Conservation (phyloP, 2,888 invertebrate genomes). For the Andrena camellia region DNA sequence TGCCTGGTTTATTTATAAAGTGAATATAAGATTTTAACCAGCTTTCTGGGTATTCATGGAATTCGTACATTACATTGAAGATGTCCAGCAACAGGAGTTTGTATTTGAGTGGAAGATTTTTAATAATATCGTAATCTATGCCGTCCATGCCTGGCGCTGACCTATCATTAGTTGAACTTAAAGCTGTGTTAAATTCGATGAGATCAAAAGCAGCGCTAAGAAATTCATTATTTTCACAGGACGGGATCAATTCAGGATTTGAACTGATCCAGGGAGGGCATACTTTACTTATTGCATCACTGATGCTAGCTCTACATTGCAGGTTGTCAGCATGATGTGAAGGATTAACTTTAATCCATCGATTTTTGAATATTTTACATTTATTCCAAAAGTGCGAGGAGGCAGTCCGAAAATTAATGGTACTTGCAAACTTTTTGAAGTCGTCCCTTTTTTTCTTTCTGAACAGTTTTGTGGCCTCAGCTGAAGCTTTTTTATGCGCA, state of each 20-base stretch:
- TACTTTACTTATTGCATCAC: background rate
- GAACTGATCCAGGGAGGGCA: background rate
- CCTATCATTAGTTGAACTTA: background rate
- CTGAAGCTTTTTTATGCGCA: background rate
- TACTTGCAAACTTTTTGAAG: constrained; percentile 1
- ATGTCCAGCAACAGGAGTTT: constrained; percentile 1
- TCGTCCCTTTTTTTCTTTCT: background rate
- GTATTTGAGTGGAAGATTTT: background rate
- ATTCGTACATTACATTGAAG: background rate
- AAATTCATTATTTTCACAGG: background rate
- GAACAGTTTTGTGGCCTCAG: background rate
- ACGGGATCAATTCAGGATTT: background rate
- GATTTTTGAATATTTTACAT: constrained; percentile 6
- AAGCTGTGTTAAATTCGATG: background rate
- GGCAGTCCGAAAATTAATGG: background rate
- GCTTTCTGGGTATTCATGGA: background rate
- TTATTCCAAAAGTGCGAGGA: background rate
- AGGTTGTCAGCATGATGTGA: background rate
- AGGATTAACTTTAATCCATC: constrained; percentile 1
- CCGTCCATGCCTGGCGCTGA: background rate
- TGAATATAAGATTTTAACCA: background rate
- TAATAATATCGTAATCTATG: background rate
- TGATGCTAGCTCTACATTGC: background rate
- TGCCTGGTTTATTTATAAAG: constrained; percentile 1
- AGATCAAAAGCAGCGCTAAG: background rate